A percentile compares a stretch with the other conserved stretches of the same genome.
Evolutionary conservation across 2,888 invertebrate species (phyloP).

Genomic region (Pristionchus entomophagus): DNA sequence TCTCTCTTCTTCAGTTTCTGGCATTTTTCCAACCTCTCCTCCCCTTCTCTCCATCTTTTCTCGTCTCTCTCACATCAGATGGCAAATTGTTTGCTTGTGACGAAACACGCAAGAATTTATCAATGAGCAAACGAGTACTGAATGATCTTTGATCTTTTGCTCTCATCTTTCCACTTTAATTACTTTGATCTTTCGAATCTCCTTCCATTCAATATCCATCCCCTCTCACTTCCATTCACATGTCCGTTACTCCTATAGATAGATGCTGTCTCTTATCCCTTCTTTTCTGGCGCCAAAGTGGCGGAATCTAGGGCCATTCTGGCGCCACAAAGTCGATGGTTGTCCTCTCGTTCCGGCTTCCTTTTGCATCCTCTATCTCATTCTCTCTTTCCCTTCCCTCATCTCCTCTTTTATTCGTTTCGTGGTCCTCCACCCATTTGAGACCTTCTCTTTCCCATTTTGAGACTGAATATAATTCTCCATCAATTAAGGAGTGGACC

Average conservation of each 20-base stretch:
- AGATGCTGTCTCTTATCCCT: background rate
- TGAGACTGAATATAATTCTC: background rate
- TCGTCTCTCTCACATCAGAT: conserved; percentile 19
- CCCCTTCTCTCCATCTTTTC: background rate
- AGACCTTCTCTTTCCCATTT: background rate
- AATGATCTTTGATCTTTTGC: background rate
- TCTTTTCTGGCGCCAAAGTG: background rate
- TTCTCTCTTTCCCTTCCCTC: conserved; percentile 17
- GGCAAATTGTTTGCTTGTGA: background rate
- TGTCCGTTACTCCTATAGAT: background rate
- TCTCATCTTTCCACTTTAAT: background rate
- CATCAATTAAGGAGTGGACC: conserved; percentile 6
- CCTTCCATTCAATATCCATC: too few relatives aligned
- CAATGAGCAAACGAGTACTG: background rate
- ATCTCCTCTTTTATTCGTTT: background rate
- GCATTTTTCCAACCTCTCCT: conserved; percentile 6
- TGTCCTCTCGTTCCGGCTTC: background rate
- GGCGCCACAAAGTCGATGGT: background rate
- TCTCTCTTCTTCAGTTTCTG: background rate
- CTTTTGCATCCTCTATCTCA: background rate
- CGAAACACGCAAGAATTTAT: background rate
- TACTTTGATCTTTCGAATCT: too few relatives aligned
- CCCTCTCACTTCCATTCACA: too few relatives aligned
- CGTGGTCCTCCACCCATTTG: background rate
- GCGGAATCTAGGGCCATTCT: background rate